phyloP scores from a whole-genome alignment of 2,797 vertebrate species.

The Lagorchestes hirsutus region DNA sequence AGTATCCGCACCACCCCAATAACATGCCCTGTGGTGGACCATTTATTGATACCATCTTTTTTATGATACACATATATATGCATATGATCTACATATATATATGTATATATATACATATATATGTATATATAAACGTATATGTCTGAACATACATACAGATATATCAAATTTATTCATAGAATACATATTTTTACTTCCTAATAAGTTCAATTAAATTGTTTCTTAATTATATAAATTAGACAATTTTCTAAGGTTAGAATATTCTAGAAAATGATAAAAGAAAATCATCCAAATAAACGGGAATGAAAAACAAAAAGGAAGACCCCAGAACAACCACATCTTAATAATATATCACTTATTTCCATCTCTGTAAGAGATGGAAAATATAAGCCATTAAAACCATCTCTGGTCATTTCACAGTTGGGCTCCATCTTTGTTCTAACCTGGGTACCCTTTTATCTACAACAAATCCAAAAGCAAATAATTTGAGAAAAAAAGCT shows the following conservation, averaged over 20 bases:
- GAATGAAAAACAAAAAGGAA: slow-evolving; percentile 44
- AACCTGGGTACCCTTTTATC: slow-evolving; percentile 53
- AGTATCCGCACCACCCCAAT: not conserved
- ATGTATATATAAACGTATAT: not conserved
- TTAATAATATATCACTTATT: not conserved
- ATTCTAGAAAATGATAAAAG: slow-evolving; percentile 27
- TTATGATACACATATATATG: not conserved
- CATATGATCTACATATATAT: no score
- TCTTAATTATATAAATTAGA: not conserved
- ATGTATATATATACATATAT: not conserved
- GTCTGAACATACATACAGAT: not conserved
- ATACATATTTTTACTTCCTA: slow-evolving; percentile 27
- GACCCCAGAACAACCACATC: not conserved
- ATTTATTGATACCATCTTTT: not conserved
- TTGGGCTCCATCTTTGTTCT: slow-evolving; percentile 49
- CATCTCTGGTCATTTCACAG: slow-evolving; percentile 27
- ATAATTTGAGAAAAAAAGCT: slow-evolving; percentile 32
- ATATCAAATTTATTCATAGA: slow-evolving; percentile 39
- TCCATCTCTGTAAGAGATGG: slow-evolving; percentile 10
- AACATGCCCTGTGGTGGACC: not conserved
- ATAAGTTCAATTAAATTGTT: slow-evolving; percentile 33
- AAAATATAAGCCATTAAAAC: slow-evolving; percentile 49
- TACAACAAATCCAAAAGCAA: slow-evolving; percentile 35
- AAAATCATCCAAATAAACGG: not conserved
- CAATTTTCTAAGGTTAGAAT: slow-evolving; percentile 10